Evolutionary conservation across 2,797 vertebrate species (phyloP).

Genomic region (Thunnus albacares): DNA sequence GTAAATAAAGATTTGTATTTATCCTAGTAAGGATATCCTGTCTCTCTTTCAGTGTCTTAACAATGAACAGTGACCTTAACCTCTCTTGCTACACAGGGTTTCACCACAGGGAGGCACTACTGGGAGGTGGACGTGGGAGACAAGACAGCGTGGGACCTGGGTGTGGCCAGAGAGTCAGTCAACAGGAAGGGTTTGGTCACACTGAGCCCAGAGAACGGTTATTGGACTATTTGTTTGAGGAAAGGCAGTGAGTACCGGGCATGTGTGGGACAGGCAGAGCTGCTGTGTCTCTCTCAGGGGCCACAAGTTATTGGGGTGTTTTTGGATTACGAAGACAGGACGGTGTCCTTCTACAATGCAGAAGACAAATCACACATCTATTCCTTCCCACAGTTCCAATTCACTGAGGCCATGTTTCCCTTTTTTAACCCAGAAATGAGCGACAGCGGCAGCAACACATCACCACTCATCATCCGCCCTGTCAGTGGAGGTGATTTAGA

Average conservation of each 20-base stretch:
- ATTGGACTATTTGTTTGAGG: conserved; percentile 82
- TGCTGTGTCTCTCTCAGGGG: conserved; percentile 62
- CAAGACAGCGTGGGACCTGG: conserved; percentile 88
- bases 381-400: conserved; percentile 71
- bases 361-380: conserved; percentile 76
- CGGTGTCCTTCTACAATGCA: conserved; percentile 79
- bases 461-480: conserved; percentile 71
- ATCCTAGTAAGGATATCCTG: neutral
- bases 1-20: conserved; percentile 34
- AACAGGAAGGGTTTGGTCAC: conserved; percentile 83
- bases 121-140: conserved; percentile 87
- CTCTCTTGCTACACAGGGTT: conserved; percentile 71
- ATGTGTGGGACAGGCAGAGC: conserved; percentile 71
- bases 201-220: conserved; percentile 80
- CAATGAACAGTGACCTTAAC: neutral
- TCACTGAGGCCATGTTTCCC: conserved; percentile 77
- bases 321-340: conserved; percentile 79
- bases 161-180: conserved; percentile 81
- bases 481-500: conserved; percentile 56
- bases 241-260: conserved; percentile 77
- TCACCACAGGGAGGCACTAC: conserved; percentile 83
- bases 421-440: conserved; percentile 83
- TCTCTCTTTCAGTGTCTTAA: neutral
- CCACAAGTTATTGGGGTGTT: conserved; percentile 76
- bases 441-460: conserved; percentile 70